Evolutionary conservation across 2,797 vertebrate species (phyloP), one percentile per base, ranked within the genome.

Genomic region (Decapterus maruadsi): DNA sequence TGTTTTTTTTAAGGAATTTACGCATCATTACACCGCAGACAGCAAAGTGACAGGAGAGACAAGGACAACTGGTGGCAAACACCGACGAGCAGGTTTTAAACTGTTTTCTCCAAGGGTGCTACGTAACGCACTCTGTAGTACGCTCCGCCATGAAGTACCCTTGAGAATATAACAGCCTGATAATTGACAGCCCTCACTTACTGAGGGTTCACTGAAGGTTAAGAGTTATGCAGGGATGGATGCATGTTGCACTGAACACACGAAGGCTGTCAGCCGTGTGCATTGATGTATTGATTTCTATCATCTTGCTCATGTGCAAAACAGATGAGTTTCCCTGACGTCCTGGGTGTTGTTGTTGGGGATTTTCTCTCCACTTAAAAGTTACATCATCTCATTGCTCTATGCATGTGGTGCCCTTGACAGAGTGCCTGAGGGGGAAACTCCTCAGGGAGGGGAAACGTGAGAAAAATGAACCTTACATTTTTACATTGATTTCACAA

Each of bases 41-140:
- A 57, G 70, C 17, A 29, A 51, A 61, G 13, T 45, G 53, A 69
- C 40, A 17, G 29, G 58, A 6, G 29, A 68, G 71, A 64, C 74
- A 59, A 75, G 55, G 43, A 57, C 36, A 34, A 26, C 17, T 53
- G 29, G 20, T 68, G 69, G 63, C 69, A 78, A 59, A 76, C 29
- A 59, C 45, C 60, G 71, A 72, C 57, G 60, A 57, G 63, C n/a
- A 16, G 36, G 55, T 43, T 46, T 26, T 58, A 36, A 57, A 40
- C 42, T 31, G 13, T 46, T 42, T 72, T 42, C 72, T 57, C 46
- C 38, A 34, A 60, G 40, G 48, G 38, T 38, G 31, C 50, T 34
- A 12, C 54, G 26, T 1, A 17, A 22, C 19, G 10, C 36, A n/a
- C 31, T 59, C n/a, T 20, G 26, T 8, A 54, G 40, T 40, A 36